Evolutionary conservation across 2,797 vertebrate species (phyloP).

Genomic region (Notoglanidium macrostoma): DNA sequence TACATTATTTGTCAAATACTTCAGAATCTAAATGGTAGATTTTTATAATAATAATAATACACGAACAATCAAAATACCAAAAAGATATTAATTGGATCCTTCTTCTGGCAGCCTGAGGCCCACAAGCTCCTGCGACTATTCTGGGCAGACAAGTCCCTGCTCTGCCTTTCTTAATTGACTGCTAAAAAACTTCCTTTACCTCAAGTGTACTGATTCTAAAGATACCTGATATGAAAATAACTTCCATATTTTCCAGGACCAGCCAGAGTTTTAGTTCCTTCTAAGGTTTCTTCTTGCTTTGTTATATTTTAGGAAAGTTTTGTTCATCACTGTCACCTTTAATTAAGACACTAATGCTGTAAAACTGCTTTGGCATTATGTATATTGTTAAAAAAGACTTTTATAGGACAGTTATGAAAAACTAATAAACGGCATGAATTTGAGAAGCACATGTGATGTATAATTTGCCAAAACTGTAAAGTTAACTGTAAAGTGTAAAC

Average conservation of each 20-base stretch:
- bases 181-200: not conserved
- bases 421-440: not conserved
- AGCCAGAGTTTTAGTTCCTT: not conserved
- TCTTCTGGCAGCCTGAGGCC: not conserved
- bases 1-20: not conserved
- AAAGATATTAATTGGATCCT: not conserved
- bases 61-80: not conserved
- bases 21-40: not conserved
- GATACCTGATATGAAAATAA: constrained; percentile 20
- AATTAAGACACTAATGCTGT: not conserved
- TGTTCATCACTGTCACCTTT: not conserved
- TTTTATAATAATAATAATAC: not conserved
- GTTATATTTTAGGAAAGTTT: not conserved
- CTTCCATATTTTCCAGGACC: not conserved
- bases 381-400: not conserved
- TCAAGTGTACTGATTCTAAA: constrained; percentile 1
- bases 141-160: not conserved
- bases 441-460: not conserved
- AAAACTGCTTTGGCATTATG: not conserved
- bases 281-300: not conserved
- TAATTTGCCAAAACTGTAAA: not conserved
- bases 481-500: not conserved
- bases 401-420: not conserved
- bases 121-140: not conserved
- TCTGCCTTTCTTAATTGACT: constrained; percentile 14